Evolutionary conservation across 23 tunicate species (phyloP), one percentile per base, ranked within the genome.

Genomic region (Trididemnum nubilum): DNA sequence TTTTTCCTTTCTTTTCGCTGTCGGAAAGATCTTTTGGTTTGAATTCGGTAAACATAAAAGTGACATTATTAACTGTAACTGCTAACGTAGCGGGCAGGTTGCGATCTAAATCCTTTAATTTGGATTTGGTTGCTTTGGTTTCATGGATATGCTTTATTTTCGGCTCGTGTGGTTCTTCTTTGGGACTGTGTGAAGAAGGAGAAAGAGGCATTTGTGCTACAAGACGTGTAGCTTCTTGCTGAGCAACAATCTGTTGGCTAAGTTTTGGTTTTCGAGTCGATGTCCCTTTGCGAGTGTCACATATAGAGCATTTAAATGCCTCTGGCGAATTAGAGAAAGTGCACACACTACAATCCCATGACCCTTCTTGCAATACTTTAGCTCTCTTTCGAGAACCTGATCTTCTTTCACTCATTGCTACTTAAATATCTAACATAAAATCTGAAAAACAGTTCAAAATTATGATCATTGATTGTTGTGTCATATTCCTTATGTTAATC

Each of bases 261-360:
- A 90, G 79, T 52, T 84, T 80, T 5, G 96, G 96, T 51, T 90
- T 90, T 72, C 95, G 58, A 21, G 95, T 89, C 28, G 95, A 89
- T 4, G 95, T 89, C 33, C 95, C 95, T 28, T 73, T 83, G 31
- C 97, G 67, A 5, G 82, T 88, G 81, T 91, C 91, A 57, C 97
- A 91, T 15, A 86, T 85, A 26, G 77, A 67, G 50, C 97, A 91
- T 38, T 91, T 91, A 54, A 91, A 91, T 24, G 87, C 97, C 59
- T 91, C 97, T 0, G 97, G 91, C 7, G 91, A 82, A 79, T 91
- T 91, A 34, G 50, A 81, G 77, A 60, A 91, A 15, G 97, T 91
- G 40, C 97, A 91, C 1, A 86, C 91, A 49, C 91, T 82, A 66
- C 97, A 91, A 72, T 86, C 88, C 97, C 97, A 91, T 35, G 33